Evolutionary conservation across 2,113 vertebrate genomes (phyloP).

Genomic region (Phocoena phocoena): DNA sequence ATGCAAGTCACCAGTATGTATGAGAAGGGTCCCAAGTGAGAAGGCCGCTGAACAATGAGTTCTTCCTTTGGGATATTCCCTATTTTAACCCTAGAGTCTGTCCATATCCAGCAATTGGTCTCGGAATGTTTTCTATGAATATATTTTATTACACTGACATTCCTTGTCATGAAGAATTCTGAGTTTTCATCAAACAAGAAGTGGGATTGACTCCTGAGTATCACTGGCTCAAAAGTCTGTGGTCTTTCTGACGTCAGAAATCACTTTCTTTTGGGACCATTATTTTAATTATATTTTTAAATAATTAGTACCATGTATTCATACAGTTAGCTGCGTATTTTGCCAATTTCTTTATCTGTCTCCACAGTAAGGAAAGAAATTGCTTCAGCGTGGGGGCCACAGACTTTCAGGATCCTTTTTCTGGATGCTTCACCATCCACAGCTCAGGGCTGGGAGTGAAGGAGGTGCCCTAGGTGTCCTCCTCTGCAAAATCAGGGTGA

Average conservation of each 20-base stretch:
- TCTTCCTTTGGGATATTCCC: constrained; percentile 4
- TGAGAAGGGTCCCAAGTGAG: neutral
- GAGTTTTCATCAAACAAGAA: constrained; percentile 23
- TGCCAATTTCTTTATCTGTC: constrained; percentile 1
- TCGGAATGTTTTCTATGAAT: neutral
- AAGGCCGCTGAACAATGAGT: neutral
- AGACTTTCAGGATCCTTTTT: neutral
- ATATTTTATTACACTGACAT: neutral
- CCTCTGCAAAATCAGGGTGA: neutral
- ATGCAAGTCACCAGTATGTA: neutral
- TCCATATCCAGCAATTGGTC: neutral
- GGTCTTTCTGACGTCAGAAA: neutral
- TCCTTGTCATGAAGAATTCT: constrained; percentile 9
- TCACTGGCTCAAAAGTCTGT: neutral
- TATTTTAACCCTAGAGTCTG: neutral
- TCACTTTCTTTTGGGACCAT: neutral
- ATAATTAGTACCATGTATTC: neutral
- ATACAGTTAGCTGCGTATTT: neutral
- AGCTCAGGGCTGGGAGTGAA: neutral
- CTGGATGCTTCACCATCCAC: neutral
- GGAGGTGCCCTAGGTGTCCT: neutral
- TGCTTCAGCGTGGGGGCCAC: neutral
- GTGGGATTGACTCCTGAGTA: neutral
- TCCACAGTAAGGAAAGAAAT: neutral
- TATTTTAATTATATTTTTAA: constrained; percentile 30